Evolutionary conservation across 2,113 vertebrate genomes (phyloP), one percentile per base, ranked within the genome.

Genomic region (Tragelaphus buxtoni): DNA sequence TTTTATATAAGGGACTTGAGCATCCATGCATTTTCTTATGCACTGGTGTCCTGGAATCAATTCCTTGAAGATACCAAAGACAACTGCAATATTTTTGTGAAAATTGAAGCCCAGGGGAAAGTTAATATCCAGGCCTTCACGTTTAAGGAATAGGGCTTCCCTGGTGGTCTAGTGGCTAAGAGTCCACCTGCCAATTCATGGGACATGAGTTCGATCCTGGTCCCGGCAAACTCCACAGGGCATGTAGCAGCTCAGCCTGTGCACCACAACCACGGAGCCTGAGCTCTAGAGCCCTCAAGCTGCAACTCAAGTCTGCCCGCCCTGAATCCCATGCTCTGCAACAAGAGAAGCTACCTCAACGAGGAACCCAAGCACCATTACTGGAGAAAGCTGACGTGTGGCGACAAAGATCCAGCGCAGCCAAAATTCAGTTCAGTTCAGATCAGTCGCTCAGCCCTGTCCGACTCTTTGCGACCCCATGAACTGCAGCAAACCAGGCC

Each of bases 231-330:
- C 69, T 24, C 35, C 69, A 26, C 35, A 74, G 35, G 39, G 20
- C 39, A 42, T 13, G 39, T 24, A 24, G 20, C 11, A n/a, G 11
- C 35, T 24, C 3, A 42, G 69, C 69, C 39, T 18, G 5, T 26
- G 39, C 14, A 14, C 22, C 69, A 42, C 22, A 26, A 3, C 22
- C 0, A 7, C 0, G 5, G 1, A 42, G 69, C 0, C 39, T 7
- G 22, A 42, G 69, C 69, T 13, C 11, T 7, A 13, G 69, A 74
- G 69, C 69, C 35, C 35, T 72, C n/a, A 13, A 42, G 69, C 69
- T 42, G 35, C 69, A 74, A 0, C 35, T 74, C 22, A 42, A 74
- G 22, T 13, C 69, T 26, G 11, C 39, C 35, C 0, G 0, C 22
- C 35, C 35, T 42, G 22, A 26, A 74, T 22, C 69, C 69, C 5